Evolutionary conservation across 1,140 invertebrate genomes (phyloP).

Genomic region (Lysiphlebus fabarum): DNA sequence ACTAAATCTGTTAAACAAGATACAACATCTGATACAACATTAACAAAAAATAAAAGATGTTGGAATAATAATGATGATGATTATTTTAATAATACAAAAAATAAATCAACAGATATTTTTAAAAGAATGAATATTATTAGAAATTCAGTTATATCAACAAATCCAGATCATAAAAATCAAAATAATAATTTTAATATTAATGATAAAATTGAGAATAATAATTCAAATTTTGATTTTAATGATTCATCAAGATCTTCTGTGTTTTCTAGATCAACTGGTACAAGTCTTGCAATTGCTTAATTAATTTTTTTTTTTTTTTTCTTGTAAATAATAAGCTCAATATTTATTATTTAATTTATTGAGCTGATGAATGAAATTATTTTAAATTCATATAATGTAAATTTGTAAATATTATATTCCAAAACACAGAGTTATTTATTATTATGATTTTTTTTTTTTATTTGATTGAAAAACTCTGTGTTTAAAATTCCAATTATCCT

Average conservation of each 20-base stretch:
- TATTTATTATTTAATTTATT: not conserved
- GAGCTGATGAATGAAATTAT: not conserved
- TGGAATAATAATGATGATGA: constrained; percentile 27
- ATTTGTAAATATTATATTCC: not conserved
- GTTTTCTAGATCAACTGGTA: constrained; percentile 38
- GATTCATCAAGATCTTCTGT: constrained; percentile 38
- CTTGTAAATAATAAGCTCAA: not conserved
- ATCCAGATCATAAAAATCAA: constrained; percentile 52
- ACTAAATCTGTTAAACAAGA: constrained; percentile 32
- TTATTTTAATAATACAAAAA: too few species aligned
- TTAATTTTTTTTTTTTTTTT: too few species aligned
- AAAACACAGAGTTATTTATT: not conserved
- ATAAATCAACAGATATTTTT: constrained; percentile 20
- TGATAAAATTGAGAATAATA: constrained; percentile 20
- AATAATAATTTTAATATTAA: not conserved
- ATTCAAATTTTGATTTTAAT: constrained; percentile 34
- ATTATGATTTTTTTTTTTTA: not conserved
- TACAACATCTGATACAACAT: not conserved
- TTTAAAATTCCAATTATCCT: constrained; percentile 8
- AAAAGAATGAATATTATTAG: constrained; percentile 49
- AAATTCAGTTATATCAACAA: constrained; percentile 59
- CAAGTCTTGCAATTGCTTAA: constrained; percentile 42
- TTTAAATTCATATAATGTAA: not conserved
- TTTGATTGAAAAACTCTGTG: constrained; percentile 1
- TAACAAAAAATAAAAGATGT: constrained; percentile 28